Evolutionary conservation across 2,888 invertebrate species (phyloP).

Genomic region (Calameuta pallipes): DNA sequence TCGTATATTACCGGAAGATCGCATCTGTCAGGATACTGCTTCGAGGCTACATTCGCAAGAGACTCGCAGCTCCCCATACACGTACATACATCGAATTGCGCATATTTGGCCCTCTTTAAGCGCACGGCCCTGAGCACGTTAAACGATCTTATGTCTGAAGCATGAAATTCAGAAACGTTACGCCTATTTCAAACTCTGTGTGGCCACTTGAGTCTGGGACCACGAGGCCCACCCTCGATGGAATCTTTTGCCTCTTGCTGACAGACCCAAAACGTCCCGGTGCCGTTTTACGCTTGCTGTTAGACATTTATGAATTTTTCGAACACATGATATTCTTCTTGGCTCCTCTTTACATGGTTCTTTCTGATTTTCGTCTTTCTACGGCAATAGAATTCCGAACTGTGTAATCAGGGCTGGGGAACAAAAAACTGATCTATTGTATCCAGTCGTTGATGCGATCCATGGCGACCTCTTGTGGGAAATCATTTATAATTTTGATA

Average conservation of each 20-base stretch:
- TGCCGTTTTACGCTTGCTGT: background rate
- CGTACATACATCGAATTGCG: background rate
- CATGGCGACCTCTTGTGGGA: background rate
- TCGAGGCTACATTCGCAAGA: background rate
- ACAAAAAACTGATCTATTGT: background rate
- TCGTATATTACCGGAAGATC: background rate
- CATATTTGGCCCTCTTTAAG: background rate
- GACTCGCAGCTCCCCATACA: background rate
- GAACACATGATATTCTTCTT: background rate
- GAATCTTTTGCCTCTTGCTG: background rate
- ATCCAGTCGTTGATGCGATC: background rate
- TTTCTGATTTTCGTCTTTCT: background rate
- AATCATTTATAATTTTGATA: background rate
- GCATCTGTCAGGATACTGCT: background rate
- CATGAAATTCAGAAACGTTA: background rate
- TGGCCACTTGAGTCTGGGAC: background rate
- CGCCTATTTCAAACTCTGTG: background rate
- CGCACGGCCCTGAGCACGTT: background rate
- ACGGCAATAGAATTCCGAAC: background rate
- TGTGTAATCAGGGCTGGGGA: background rate
- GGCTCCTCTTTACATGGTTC: background rate
- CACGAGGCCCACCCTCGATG: background rate
- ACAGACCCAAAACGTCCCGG: background rate
- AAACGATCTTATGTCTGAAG: background rate
- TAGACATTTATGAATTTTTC: background rate